These are phyloP conservation scores for Rhagium mordax DNA, from an alignment of 2,888 invertebrate genomes.

Conservation along the genomic window DNA sequence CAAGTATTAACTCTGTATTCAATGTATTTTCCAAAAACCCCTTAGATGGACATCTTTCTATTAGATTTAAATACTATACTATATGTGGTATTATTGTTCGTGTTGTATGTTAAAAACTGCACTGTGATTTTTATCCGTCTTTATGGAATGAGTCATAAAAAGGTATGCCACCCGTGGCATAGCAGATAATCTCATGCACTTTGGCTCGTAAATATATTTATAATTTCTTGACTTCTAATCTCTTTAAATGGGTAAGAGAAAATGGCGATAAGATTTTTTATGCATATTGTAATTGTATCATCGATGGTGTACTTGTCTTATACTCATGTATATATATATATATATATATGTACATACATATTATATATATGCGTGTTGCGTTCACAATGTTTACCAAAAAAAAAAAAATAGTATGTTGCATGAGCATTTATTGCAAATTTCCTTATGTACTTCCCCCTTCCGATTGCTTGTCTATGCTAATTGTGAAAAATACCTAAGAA, in stretches of 20 bases:
- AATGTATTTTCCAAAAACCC: too few species aligned
- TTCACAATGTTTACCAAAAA: too few species aligned
- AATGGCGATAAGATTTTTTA: not conserved
- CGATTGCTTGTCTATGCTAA: not conserved
- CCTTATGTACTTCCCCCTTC: not conserved
- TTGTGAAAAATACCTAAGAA: not conserved
- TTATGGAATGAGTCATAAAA: too few species aligned
- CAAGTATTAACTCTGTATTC: too few species aligned
- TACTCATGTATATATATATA: too few species aligned
- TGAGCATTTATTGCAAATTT: not conserved
- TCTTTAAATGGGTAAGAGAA: not conserved
- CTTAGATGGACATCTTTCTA: too few species aligned
- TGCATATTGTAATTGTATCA: not conserved
- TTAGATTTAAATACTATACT: too few species aligned
- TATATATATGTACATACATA: not conserved
- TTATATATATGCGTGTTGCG: not conserved
- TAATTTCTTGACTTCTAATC: too few species aligned
- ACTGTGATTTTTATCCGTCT: too few species aligned
- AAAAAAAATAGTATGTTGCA: not conserved
- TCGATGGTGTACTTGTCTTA: not conserved
- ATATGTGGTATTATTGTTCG: too few species aligned
- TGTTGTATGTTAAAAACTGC: too few species aligned
- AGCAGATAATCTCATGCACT: too few species aligned
- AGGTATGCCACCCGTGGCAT: not conserved
- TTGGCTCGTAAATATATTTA: not conserved